Evolutionary conservation across 2,888 invertebrate species (phyloP).

Genomic region (Griposia aprilina): DNA sequence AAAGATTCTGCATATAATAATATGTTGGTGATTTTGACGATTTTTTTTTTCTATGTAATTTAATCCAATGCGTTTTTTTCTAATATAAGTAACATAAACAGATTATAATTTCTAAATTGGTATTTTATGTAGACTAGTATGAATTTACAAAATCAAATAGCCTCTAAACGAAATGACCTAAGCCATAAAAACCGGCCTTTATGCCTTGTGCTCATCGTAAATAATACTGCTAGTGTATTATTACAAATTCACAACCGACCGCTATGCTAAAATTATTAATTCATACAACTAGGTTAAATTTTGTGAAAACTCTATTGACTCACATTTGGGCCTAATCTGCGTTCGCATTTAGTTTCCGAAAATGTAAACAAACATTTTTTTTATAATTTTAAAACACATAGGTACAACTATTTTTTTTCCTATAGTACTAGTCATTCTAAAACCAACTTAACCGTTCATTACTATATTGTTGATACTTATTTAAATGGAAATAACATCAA

Average conservation of each 20-base stretch:
- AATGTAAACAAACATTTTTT: background rate
- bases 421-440: background rate
- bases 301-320: conserved; percentile 45
- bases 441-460: background rate
- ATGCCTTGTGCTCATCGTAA: conserved; percentile 45
- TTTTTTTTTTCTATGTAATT: background rate
- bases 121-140: background rate
- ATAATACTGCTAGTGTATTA: conserved; percentile 43
- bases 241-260: conserved; percentile 38
- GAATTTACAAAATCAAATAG: conserved; percentile 36
- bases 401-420: too few species aligned
- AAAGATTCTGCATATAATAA: background rate
- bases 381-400: background rate
- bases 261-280: conserved; percentile 46
- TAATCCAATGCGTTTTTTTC: background rate
- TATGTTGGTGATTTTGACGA: background rate
- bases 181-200: conserved; percentile 24
- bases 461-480: background rate
- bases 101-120: conserved; percentile 21
- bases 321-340: conserved; percentile 28
- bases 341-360: background rate
- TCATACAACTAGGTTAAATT: conserved; percentile 39
- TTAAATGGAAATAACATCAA: background rate
- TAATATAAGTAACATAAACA: background rate
- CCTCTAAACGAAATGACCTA: background rate